Percentiles rank a stretch among this genome's conserved stretches.
phyloP scores from a whole-genome alignment of 1,140 invertebrate genomes.

The Sycophaga agraensis region DNA sequence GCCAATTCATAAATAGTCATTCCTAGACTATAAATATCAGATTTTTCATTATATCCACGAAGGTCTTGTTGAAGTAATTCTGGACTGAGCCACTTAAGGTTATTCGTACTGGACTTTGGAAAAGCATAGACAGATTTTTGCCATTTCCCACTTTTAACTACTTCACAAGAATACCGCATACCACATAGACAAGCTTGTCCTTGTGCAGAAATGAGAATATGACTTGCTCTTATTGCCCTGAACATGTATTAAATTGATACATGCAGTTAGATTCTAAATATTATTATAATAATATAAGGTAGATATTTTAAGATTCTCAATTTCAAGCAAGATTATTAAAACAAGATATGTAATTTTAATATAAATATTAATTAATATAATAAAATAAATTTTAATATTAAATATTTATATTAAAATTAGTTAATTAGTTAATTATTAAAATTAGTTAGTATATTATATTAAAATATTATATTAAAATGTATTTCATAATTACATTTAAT shows the following conservation, averaged over 20 bases:
- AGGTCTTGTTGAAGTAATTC: constrained; percentile 91
- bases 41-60: constrained; percentile 83
- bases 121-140: constrained; percentile 72
- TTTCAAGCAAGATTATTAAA: too few species aligned
- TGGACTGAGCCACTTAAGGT: constrained; percentile 86
- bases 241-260: too few species aligned
- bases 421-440: not conserved
- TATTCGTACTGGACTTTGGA: constrained; percentile 68
- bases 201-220: constrained; percentile 73
- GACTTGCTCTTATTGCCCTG: constrained; percentile 80
- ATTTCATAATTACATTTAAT: too few species aligned
- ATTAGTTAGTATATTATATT: too few species aligned
- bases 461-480: too few species aligned
- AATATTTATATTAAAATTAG: not conserved
- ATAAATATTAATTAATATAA: not conserved
- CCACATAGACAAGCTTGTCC: constrained; percentile 75
- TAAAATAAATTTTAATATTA: not conserved
- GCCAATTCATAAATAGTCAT: constrained; percentile 86
- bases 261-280: too few species aligned
- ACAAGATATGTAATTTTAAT: too few species aligned
- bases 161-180: constrained; percentile 73
- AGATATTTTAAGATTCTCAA: too few species aligned
- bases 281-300: constrained; percentile 18
- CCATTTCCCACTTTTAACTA: constrained; percentile 71
- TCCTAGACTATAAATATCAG: constrained; percentile 88